Conservation (phyloP, 2,797 vertebrate genomes). For the Nasua narica region DNA sequence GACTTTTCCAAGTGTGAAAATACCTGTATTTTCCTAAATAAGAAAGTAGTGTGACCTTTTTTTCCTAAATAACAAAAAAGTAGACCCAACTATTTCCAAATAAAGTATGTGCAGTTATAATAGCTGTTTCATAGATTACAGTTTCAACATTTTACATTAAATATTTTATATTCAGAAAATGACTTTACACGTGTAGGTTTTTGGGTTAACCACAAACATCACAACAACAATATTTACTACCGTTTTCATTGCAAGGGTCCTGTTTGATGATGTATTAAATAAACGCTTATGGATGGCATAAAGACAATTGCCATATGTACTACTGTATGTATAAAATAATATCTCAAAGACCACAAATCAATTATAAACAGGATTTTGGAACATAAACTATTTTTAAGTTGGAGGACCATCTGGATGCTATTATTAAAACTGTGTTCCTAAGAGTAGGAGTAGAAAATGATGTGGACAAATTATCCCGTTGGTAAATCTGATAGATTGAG, state of each 20-base stretch:
- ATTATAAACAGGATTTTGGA: conserved; percentile 14
- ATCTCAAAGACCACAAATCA: not conserved
- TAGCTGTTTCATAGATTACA: conserved; percentile 87
- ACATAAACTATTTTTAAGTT: not conserved
- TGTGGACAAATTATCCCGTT: not conserved
- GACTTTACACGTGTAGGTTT: not conserved
- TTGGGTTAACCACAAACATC: not conserved
- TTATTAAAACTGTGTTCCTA: conserved; percentile 32
- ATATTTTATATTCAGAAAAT: conserved; percentile 89
- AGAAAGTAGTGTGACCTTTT: conserved; percentile 78
- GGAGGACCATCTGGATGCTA: not conserved
- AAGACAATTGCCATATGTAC: not conserved
- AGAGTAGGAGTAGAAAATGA: not conserved
- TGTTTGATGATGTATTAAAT: not conserved
- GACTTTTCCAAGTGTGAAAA: conserved; percentile 76
- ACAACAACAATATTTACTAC: conserved; percentile 2
- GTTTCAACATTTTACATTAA: conserved; percentile 91
- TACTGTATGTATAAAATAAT: not conserved
- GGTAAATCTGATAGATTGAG: not conserved
- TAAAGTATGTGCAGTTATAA: conserved; percentile 84
- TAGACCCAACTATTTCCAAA: conserved; percentile 92
- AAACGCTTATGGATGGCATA: not conserved
- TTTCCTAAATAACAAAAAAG: conserved; percentile 79
- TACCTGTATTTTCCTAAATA: conserved; percentile 80
- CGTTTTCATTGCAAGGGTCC: not conserved